Percentiles rank a stretch among this genome's conserved stretches.
Conservation (phyloP, 2,888 invertebrate genomes). For the Anorthoa munda region DNA sequence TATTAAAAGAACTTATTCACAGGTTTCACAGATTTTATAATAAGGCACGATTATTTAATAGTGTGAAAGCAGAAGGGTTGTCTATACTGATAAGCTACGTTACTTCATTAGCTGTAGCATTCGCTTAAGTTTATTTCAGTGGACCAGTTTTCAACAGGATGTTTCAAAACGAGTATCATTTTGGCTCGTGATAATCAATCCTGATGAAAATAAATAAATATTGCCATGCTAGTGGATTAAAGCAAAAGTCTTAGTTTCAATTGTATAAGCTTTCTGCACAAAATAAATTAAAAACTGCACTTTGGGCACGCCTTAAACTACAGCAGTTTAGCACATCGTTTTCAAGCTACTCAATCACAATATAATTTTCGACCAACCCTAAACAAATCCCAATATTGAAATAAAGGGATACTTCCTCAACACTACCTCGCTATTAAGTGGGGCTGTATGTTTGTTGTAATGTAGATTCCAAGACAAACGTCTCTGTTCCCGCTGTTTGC, state of each 20-base stretch:
- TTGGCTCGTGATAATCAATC: neutral
- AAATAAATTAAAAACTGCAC: neutral
- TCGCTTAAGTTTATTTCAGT: neutral
- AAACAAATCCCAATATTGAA: constrained; percentile 41
- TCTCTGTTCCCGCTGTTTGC: constrained; percentile 75
- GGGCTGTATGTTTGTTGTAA: constrained; percentile 69
- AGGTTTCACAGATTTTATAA: too few species aligned
- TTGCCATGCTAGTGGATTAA: too few species aligned
- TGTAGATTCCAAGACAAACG: constrained; percentile 80
- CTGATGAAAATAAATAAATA: neutral
- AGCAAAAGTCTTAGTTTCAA: neutral
- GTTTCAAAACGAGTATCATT: neutral
- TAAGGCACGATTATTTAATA: too few species aligned
- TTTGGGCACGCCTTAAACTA: neutral
- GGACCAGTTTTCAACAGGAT: neutral
- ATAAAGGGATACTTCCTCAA: constrained; percentile 45
- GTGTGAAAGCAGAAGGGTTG: neutral
- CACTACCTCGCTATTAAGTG: constrained; percentile 44
- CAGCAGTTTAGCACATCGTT: neutral
- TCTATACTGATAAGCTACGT: neutral
- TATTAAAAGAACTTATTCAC: too few species aligned
- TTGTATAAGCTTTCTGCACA: neutral
- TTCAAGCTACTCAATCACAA: neutral
- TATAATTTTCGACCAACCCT: constrained; percentile 21
- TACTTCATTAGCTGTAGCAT: neutral